phyloP scores from a whole-genome alignment of 1,140 invertebrate genomes.

The Drosophila hydei region DNA sequence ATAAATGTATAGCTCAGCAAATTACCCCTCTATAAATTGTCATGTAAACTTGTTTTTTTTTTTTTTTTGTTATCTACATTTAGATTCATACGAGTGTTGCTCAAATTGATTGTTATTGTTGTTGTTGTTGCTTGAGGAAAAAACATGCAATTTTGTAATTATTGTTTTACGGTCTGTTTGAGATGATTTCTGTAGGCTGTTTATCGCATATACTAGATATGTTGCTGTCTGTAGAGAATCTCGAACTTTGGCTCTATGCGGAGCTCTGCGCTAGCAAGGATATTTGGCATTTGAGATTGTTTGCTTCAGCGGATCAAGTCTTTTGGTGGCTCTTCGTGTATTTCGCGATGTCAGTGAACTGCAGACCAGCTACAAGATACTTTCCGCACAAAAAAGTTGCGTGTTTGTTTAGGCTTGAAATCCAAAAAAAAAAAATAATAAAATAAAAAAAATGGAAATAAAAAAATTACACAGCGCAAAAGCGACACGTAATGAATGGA shows the following conservation, averaged over 20 bases:
- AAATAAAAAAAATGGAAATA: constrained; percentile 2
- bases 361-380: neutral
- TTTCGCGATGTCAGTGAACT: neutral
- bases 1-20: neutral
- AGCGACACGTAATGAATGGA: constrained; percentile 5
- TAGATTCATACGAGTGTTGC: constrained; percentile 45
- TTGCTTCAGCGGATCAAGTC: neutral
- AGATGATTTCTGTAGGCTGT: constrained; percentile 22
- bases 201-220: neutral
- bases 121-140: constrained; percentile 39
- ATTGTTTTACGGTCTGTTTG: constrained; percentile 76
- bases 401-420: constrained; percentile 74
- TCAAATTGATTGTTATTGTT: constrained; percentile 62
- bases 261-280: neutral
- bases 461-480: constrained; percentile 47
- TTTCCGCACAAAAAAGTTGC: constrained; percentile 45
- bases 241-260: no score
- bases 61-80: constrained; percentile 48
- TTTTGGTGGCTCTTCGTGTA: no score
- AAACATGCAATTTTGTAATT: constrained; percentile 76
- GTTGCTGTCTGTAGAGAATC: neutral
- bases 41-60: constrained; percentile 33
- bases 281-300: neutral
- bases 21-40: constrained; percentile 3
- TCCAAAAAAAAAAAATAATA: neutral